Evolutionary conservation across 2,113 vertebrate species (phyloP).

Genomic region (Murina feae): DNA sequence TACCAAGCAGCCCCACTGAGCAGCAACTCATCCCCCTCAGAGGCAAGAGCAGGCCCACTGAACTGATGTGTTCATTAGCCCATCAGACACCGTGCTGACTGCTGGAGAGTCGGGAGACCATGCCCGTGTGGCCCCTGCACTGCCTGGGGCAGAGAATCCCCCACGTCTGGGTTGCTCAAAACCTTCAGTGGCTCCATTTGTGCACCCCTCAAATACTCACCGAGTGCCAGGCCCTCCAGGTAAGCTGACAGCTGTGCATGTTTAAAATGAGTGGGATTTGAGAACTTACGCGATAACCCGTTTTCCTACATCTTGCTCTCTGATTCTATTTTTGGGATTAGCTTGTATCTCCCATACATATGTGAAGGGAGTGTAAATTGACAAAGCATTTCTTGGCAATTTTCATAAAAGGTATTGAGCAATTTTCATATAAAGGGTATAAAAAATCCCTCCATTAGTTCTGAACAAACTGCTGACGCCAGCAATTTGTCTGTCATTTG

Average conservation of each 20-base stretch:
- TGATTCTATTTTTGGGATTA: not conserved
- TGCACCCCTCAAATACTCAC: not conserved
- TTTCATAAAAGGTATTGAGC: not conserved
- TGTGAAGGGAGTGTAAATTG: not conserved
- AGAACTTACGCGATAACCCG: not conserved
- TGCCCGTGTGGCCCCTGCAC: not conserved
- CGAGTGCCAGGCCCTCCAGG: not conserved
- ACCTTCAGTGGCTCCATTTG: not conserved
- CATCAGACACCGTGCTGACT: accelerated
- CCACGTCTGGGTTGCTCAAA: too few relatives aligned
- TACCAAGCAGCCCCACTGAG: accelerated
- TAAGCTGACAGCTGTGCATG: accelerated
- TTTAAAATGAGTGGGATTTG: not conserved
- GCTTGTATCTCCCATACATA: accelerated
- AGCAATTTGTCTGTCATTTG: not conserved
- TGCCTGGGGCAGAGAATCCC: not conserved
- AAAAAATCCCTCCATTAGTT: not conserved
- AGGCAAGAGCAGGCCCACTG: not conserved
- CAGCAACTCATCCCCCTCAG: not conserved
- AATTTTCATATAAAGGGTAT: not conserved
- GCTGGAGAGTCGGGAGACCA: accelerated
- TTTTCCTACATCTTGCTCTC: not conserved
- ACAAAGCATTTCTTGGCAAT: not conserved
- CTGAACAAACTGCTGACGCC: not conserved
- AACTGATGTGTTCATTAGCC: accelerated